phyloP scores from a whole-genome alignment of 2,113 vertebrate species.

The Phyllostomus discolor region DNA sequence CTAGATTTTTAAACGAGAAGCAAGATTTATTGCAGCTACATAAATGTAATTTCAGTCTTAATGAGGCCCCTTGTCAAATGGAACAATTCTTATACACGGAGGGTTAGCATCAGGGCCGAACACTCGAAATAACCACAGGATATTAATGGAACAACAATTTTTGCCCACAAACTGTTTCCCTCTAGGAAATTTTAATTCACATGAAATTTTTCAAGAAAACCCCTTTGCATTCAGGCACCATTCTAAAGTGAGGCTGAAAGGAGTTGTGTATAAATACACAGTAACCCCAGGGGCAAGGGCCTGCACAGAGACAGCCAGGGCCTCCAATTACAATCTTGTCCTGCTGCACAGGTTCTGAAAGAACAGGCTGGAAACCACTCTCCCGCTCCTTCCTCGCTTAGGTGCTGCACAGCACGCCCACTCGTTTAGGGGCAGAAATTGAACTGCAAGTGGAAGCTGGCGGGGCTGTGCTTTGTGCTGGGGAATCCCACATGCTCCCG shows the following conservation, averaged over 20 bases:
- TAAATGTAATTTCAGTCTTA: conserved; percentile 57
- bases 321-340: conserved; percentile 19
- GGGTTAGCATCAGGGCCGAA: not conserved
- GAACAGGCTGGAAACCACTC: conserved; percentile 49
- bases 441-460: conserved; percentile 37
- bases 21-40: conserved; percentile 67
- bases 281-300: conserved; percentile 54
- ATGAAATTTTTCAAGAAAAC: conserved; percentile 15
- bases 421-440: conserved; percentile 46
- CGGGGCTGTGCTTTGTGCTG: conserved; percentile 48
- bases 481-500: conserved; percentile 52
- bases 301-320: conserved; percentile 40
- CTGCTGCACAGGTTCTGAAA: not conserved
- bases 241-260: not conserved
- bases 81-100: conserved; percentile 16
- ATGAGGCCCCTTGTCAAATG: conserved; percentile 27
- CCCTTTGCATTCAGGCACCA: conserved; percentile 14
- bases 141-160: not conserved
- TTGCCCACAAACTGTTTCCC: not conserved
- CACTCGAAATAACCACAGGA: not conserved
- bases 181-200: conserved; percentile 46
- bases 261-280: conserved; percentile 27
- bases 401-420: not conserved
- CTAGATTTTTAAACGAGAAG: conserved; percentile 61
- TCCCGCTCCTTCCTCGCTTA: conserved; percentile 43